These are phyloP conservation scores for Egretta garzetta DNA, from an alignment of 2,113 vertebrate genomes.

Conservation along the genomic window DNA sequence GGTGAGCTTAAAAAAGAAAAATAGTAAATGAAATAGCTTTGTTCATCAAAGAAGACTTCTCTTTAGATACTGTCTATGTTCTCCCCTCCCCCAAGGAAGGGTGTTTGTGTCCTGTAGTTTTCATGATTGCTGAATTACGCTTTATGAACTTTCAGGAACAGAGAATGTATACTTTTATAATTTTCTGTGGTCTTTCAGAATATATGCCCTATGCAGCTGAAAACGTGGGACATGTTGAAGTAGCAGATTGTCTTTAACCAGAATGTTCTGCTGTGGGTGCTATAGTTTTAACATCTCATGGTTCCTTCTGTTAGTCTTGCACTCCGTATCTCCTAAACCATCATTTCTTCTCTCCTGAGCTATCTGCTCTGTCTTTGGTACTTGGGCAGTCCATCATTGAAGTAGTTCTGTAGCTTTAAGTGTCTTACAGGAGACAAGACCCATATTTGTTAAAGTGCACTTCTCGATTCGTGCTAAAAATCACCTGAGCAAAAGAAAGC, in stretches of 20 bases:
- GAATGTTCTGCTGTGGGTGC: background rate
- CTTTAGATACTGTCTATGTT: background rate
- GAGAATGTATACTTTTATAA: background rate
- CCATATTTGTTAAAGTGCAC: background rate
- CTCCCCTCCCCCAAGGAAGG: background rate
- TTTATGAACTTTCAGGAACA: background rate
- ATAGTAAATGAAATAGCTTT: background rate
- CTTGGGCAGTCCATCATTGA: background rate
- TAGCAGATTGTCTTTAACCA: background rate
- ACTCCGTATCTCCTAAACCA: background rate
- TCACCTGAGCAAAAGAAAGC: background rate
- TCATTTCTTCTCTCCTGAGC: background rate
- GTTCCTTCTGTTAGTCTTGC: background rate
- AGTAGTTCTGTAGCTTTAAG: background rate
- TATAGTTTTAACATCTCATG: fast-evolving
- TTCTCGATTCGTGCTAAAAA: background rate
- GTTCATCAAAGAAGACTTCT: background rate
- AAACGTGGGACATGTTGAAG: background rate
- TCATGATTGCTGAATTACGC: background rate
- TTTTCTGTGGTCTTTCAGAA: background rate
- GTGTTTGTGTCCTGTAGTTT: background rate
- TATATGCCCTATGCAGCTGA: fast-evolving
- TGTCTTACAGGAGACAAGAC: background rate
- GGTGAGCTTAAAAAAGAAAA: background rate
- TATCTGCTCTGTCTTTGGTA: background rate